Conservation (phyloP, 2,797 vertebrate genomes). For the Xyrichtys novacula region DNA sequence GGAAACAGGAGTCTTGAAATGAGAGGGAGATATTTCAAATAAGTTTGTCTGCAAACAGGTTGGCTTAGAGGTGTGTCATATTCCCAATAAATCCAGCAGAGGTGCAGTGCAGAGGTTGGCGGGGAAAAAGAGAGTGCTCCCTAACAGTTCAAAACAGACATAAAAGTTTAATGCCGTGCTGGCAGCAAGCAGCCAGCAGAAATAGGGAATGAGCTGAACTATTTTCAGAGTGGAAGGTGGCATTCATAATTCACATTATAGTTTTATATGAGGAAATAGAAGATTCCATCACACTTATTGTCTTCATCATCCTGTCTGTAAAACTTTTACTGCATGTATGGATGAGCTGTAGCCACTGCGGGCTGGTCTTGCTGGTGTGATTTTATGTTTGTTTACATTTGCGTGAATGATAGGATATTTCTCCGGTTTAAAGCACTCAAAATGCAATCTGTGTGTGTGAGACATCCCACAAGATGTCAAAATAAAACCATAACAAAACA, state of each 20-base stretch:
- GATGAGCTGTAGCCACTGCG: slow-evolving; percentile 30
- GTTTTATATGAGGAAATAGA: slow-evolving; percentile 71
- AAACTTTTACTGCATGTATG: slow-evolving; percentile 26
- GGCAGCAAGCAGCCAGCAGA: slow-evolving; percentile 66
- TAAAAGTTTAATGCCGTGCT: slow-evolving; percentile 81
- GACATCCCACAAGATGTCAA: slow-evolving; percentile 30
- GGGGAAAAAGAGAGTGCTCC: slow-evolving; percentile 43
- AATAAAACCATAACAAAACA: slow-evolving; percentile 32
- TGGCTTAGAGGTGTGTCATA: slow-evolving; percentile 38
- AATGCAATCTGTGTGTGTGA: slow-evolving; percentile 29
- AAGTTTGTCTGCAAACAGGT: slow-evolving; percentile 51
- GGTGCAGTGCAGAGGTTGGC: slow-evolving; percentile 59
- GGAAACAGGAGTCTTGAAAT: slow-evolving; percentile 28
- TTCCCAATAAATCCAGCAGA: slow-evolving; percentile 61
- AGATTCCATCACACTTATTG: slow-evolving; percentile 38
- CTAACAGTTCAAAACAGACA: slow-evolving; percentile 76
- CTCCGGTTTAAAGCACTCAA: slow-evolving; percentile 57
- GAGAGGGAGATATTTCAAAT: slow-evolving; percentile 23
- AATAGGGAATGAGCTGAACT: slow-evolving; percentile 71
- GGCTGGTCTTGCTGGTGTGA: slow-evolving; percentile 20
- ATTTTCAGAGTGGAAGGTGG: slow-evolving; percentile 75
- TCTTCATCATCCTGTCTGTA: slow-evolving; percentile 36
- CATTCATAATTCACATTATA: slow-evolving; percentile 83
- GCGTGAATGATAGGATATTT: slow-evolving; percentile 59
- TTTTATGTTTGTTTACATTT: slow-evolving; percentile 48